Evolutionary conservation across 2,888 invertebrate species (phyloP).

Genomic region (Stenodema calcarata): DNA sequence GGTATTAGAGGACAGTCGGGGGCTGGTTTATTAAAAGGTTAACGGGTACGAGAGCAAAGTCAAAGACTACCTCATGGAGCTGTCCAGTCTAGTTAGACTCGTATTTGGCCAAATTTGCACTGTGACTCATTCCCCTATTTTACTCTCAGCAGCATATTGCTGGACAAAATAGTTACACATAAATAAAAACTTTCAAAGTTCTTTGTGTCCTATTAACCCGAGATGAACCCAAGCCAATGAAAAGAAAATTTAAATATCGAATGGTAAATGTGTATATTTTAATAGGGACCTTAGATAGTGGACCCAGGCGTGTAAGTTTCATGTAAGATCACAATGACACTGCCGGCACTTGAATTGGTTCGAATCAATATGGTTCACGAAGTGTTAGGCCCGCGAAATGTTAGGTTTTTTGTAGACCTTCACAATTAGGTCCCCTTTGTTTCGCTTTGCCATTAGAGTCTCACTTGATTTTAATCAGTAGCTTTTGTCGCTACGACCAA

Average conservation of each 20-base stretch:
- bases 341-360: not conserved
- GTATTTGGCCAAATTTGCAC: no score
- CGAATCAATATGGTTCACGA: not conserved
- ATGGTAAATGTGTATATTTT: not conserved
- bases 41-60: no score
- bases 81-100: no score
- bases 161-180: not conserved
- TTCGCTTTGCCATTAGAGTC: not conserved
- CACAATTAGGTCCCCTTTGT: not conserved
- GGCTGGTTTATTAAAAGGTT: no score
- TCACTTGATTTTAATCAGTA: not conserved
- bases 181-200: not conserved
- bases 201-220: not conserved
- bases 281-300: not conserved
- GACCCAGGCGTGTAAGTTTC: not conserved
- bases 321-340: not conserved
- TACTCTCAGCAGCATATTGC: not conserved
- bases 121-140: no score
- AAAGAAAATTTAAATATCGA: not conserved
- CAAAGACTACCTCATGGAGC: no score
- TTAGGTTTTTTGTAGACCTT: not conserved
- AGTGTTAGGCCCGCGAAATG: not conserved
- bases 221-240: not conserved
- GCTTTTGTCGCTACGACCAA: not conserved
- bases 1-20: no score